Conservation (phyloP, 1,140 invertebrate genomes). For the Andricus grossulariae region DNA sequence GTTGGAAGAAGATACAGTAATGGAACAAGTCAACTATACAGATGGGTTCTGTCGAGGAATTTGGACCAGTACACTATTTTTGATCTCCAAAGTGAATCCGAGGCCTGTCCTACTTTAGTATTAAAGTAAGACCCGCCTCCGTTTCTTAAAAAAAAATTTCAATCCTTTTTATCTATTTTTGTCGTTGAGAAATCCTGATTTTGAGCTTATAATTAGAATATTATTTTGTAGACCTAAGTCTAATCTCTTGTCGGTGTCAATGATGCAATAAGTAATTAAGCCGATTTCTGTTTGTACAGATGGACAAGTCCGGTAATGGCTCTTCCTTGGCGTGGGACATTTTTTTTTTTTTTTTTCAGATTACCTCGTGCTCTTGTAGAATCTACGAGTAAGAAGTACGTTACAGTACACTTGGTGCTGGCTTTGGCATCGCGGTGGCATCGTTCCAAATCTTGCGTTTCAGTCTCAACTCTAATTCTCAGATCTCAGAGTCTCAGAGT, state of each 20-base stretch:
- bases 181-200: too few species aligned
- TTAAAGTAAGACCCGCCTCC: too few species aligned
- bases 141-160: too few species aligned
- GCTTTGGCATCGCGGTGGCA: slow-evolving; percentile 9
- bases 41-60: too few species aligned
- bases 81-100: too few species aligned
- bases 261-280: slow-evolving; percentile 15
- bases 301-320: background rate
- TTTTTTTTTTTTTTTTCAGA: background rate
- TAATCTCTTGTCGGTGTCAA: slow-evolving; percentile 11
- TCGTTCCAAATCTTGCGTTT: slow-evolving; percentile 12
- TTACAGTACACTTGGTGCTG: background rate
- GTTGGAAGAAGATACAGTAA: too few species aligned
- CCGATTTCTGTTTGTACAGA: background rate
- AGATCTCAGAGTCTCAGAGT: background rate
- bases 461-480: too few species aligned
- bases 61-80: too few species aligned
- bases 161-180: too few species aligned
- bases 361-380: background rate
- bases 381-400: background rate
- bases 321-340: background rate
- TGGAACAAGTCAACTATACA: too few species aligned
- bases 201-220: too few species aligned
- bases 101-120: too few species aligned
- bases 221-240: background rate